phyloP scores from a whole-genome alignment of 2,797 vertebrate species.

The Enteromius mattozi region DNA sequence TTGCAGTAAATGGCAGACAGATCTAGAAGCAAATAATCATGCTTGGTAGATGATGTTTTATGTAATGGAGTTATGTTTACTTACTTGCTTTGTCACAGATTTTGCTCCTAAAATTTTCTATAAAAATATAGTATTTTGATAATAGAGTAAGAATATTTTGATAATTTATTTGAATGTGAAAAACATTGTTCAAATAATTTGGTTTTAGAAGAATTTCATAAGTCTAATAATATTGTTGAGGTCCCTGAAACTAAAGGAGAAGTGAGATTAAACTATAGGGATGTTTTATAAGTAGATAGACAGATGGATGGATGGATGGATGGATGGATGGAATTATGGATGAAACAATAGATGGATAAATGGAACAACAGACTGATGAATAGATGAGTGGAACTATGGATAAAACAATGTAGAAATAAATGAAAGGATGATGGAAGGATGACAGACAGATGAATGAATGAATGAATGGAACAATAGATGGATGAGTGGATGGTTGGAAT shows the following conservation, averaged over 20 bases:
- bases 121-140: background rate
- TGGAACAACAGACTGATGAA: background rate
- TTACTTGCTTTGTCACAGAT: background rate
- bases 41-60: background rate
- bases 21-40: background rate
- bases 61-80: background rate
- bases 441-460: background rate
- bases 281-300: background rate
- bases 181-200: background rate
- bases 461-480: background rate
- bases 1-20: background rate
- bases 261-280: background rate
- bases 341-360: background rate
- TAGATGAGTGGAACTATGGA: background rate
- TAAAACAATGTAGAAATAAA: background rate
- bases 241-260: background rate
- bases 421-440: background rate
- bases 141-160: background rate
- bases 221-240: background rate
- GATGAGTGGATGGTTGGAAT: background rate
- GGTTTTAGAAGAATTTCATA: background rate
- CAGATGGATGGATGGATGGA: background rate
- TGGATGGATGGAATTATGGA: background rate
- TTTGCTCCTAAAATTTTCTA: background rate
- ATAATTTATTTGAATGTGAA: background rate